Evolutionary conservation across 2,888 invertebrate genomes (phyloP), one percentile per base, ranked within the genome.

Genomic region (Apoda limacodes): DNA sequence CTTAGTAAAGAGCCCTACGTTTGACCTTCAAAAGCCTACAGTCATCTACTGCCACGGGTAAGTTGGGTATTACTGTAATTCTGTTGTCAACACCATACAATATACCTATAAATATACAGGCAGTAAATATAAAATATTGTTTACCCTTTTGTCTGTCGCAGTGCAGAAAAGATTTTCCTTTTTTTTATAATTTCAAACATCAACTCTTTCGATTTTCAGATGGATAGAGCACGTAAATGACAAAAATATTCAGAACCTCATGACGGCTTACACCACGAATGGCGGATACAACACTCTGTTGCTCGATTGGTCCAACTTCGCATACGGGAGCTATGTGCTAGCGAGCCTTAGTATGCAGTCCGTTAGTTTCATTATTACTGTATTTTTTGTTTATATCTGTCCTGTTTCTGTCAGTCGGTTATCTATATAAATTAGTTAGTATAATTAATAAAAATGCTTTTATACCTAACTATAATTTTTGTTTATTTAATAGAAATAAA

Each of bases 241-340:
- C 13, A 37, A 35, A 1, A 81, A 76, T 32, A 60, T 72, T 1
- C 15, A 13, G 9, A 46, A 51, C 0, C 42, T 83, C 4, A 50
- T 69, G 5, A 22, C 40, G 28, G 75, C 72, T 0, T 82, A 82
- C 43, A 28, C 65, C 1, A 35, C 42, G 1, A 43, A 46, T 1
- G 67, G 67, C 0, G 56, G 63, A 3, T 64, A 68, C 52, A 83
- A 82, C 40, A 39, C 72, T 0, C 40, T 83, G 10, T 49, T 60
- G 2, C 40, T 74, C 33, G 82, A 83, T 45, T 83, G 80, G 69
- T 46, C 68, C 9, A 61, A 65, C 39, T 42, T 81, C n/a, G 70
- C 70, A 4, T 61, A 59, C 5, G 61, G 67, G 1, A 55, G 56
- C 41, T 82, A 82, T 34, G 1, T 69, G 14, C 42, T 45, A 1